Evolutionary conservation across 2,113 vertebrate genomes (phyloP), one percentile per base, ranked within the genome.

Genomic region (Empidonax traillii): DNA sequence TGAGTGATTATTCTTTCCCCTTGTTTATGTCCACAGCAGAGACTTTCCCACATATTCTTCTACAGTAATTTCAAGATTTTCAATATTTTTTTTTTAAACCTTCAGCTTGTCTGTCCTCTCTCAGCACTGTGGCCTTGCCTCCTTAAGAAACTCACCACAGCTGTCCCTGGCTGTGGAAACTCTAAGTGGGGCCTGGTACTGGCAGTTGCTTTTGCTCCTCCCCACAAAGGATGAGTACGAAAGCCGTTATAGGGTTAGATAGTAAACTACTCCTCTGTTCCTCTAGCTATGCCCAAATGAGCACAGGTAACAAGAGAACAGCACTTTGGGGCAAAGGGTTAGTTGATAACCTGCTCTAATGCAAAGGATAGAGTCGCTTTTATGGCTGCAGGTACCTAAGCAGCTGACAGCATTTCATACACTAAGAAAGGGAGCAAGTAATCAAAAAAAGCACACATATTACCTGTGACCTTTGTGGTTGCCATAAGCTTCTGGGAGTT

Each of bases 401-500:
- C 8, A 89, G 56, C 27, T 17, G 5, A n/a, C 28, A 85, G 43
- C 28, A 27, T 52, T 73, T 79, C 67, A 59, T 13, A 39, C 0
- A 2, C 22, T 81, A 44, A 43, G 49, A 66, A 89, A 68, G 92
- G 23, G 27, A 63, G 6, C 2, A 30, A 86, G 33, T 25, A 65
- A 90, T 30, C 44, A 63, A 58, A 65, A 75, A 67, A 44, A 41
- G 25, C 28, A 84, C 43, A 77, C 21, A 3, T 71, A 91, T 98
- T 97, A 91, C 98, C 98, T 96, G 97, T 74, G 52, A 97, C 86
- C 74, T 95, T 86, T 84, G 91, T 81, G 90, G 93, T 93, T 22
- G 19, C 92, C 63, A 68, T 91, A 51, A 97, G 87, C 91, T 98
- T 95, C 71, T 97, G 96, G 80, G 97, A 94, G 58, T 93, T 97